Evolutionary conservation across 2,113 vertebrate genomes (phyloP), one percentile per base, ranked within the genome.

Genomic region (Melanerpes aurifrons): DNA sequence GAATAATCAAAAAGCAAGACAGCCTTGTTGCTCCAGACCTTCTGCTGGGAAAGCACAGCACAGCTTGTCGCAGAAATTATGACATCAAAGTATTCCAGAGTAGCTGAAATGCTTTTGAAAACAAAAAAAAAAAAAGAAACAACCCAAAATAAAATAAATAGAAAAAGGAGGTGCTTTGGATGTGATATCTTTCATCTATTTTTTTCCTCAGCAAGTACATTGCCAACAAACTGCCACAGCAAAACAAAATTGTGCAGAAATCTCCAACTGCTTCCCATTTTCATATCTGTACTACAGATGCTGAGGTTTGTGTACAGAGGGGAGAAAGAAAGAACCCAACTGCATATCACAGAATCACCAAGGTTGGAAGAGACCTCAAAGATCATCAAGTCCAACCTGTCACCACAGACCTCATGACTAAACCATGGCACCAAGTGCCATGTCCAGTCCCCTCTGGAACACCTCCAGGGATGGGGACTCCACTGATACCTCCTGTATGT

Each of bases 1-100:
- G 45, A 93, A 6, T 68, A 90, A 95, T 82, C 92, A 86, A 91
- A 94, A 82, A 15, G 32, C 91, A 85, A 87, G 70, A 48, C 61
- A 94, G 54, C 12, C 75, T 94, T 91, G n/a, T 72, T 94, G 53
- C 58, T 93, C 70, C 71, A 95, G 89, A 95, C 62, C 89, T 95
- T 92, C 92, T 94, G 17, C 82, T 92, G 87, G 56, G 87, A 87
- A 92, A 92, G 78, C 78, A 69, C 53, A 92, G 73, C 61, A 82
- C 37, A 95, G 63, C 66, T 94, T 91, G 87, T 84, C 89, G 89
- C 69, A 90, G 91, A 96, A 94, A 97, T 95, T 92, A 95, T 28
- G 59, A 80, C 89, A 94, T 96, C 83, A 96, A 97, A 92, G 78
- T 75, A 68, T 92, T 90, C 19, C 73, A 89, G 26, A 93, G 43